phyloP scores from a whole-genome alignment of 2,113 vertebrate species.

The Zingel zingel region DNA sequence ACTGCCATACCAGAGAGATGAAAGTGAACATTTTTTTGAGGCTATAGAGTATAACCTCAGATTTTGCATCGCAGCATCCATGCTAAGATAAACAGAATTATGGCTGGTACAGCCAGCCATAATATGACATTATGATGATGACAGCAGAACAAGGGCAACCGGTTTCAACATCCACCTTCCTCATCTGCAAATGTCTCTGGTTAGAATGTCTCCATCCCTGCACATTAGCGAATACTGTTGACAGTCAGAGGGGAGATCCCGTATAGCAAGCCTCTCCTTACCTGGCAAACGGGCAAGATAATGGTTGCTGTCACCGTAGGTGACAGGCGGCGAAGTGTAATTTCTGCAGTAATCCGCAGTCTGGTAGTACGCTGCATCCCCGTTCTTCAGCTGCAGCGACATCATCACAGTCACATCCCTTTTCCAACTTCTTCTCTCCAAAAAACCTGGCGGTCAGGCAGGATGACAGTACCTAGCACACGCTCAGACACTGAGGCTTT shows the following conservation, averaged over 20 bases:
- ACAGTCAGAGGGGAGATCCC: constrained; percentile 41
- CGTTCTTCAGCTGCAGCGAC: constrained; percentile 85
- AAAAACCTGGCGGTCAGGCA: constrained; percentile 59
- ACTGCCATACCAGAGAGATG: constrained; percentile 17
- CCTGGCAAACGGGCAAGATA: constrained; percentile 83
- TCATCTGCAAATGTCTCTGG: constrained; percentile 38
- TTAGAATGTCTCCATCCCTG: constrained; percentile 53
- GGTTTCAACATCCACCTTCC: constrained; percentile 40
- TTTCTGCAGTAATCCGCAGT: constrained; percentile 80
- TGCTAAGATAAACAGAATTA: constrained; percentile 26
- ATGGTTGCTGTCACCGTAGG: constrained; percentile 80
- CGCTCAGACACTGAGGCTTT: constrained; percentile 12
- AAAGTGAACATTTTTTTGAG: constrained; percentile 39
- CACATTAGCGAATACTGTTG: constrained; percentile 49
- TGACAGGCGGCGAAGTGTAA: constrained; percentile 75
- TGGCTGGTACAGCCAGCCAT: constrained; percentile 38
- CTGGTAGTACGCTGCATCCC: constrained; percentile 82
- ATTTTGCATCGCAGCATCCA: constrained; percentile 61
- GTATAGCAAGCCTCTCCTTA: constrained; percentile 63
- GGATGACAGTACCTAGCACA: constrained; percentile 59
- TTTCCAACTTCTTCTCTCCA: constrained; percentile 72
- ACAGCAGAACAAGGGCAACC: constrained; percentile 49
- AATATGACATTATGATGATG: constrained; percentile 49
- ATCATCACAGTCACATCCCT: constrained; percentile 85
- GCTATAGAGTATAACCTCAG: constrained; percentile 31